phyloP scores from a whole-genome alignment of 2,888 invertebrate species.

The Mythimna vitellina region DNA sequence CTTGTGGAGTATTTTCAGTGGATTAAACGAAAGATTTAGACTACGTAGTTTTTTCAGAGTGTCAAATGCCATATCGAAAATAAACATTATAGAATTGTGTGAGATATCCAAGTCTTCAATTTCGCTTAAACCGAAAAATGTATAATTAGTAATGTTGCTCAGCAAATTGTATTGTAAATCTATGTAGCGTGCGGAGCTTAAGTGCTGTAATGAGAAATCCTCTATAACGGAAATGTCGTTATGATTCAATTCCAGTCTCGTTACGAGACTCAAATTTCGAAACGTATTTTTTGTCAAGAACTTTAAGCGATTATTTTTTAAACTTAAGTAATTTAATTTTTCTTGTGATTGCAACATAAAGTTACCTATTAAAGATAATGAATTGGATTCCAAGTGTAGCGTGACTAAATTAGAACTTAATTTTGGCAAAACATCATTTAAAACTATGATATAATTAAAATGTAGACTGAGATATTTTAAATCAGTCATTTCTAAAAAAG shows the following conservation, averaged over 20 bases:
- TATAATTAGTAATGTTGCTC: conserved; percentile 92
- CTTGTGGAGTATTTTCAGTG: conserved; percentile 93
- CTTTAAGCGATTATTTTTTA: conserved; percentile 94
- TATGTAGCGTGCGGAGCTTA: conserved; percentile 94
- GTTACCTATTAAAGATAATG: conserved; percentile 93
- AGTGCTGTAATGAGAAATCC: conserved; percentile 94
- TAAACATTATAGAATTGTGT: conserved; percentile 92
- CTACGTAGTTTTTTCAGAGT: conserved; percentile 94
- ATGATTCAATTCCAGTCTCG: conserved; percentile 94
- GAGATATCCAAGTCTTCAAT: conserved; percentile 95
- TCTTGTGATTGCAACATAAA: conserved; percentile 94
- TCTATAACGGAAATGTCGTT: conserved; percentile 95
- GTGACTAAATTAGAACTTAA: conserved; percentile 93
- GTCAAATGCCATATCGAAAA: conserved; percentile 94
- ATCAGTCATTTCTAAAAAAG: conserved; percentile 93
- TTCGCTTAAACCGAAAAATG: conserved; percentile 94
- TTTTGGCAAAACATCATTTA: conserved; percentile 95
- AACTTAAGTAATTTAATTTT: conserved; percentile 95
- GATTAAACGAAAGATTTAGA: conserved; percentile 95
- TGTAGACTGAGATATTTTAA: conserved; percentile 96
- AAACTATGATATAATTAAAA: conserved; percentile 93
- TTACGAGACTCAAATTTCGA: conserved; percentile 93
- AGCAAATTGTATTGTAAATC: conserved; percentile 95
- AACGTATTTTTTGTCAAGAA: conserved; percentile 94
- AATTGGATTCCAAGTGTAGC: conserved; percentile 95